Base-by-base conservation (phyloP, 2,113 vertebrate genomes). In the Montifringilla adamsi region DNA sequence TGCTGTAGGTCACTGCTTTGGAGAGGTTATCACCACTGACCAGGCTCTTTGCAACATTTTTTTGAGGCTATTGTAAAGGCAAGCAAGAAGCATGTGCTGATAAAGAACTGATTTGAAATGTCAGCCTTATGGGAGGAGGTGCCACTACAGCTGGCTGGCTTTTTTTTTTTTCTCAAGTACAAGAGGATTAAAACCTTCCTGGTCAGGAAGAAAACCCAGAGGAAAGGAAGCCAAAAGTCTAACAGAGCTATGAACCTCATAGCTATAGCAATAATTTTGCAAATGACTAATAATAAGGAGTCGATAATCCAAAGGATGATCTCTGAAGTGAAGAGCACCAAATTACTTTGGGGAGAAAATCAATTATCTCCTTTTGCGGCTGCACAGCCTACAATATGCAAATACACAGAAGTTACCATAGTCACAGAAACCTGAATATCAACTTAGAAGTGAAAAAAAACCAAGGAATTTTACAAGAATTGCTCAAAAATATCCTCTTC, bases 291-390 rank as follows among this genome's bases (percentile, higher is more conserved):
- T 95, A 96, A 97, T 87, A 96, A 90, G 43, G 55, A 95, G 92
- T 97, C 84, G 3, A 97, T 97, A 97, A 97, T 94, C 96, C 92
- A 94, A 96, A 97, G 94, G 93, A 95, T 95, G 93, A 95, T 97
- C 95, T 96, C 92, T 96, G 92, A 97, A 97, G 95, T 96, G 95
- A 96, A 92, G 81, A 95, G 95, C 72, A 90, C 84, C 93, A 89
- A 96, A 97, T 97, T 97, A 91, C 96, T 96, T 96, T 4, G 6
- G 89, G 95, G 59, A 97, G 87, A 94, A 97, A 97, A 97, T 97
- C 96, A 97, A 96, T 97, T 97, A 87, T 79, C 92, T 97, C 73
- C 95, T 93, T 93, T 75, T 88, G 73, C 39, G 77, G 72, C 86
- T 92, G 77, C 75, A 96, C 47, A 95, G 84, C 73, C 88, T 81